These are phyloP conservation scores for Myripristis murdjan DNA, from an alignment of 2,797 vertebrate species.

Conservation along the genomic window DNA sequence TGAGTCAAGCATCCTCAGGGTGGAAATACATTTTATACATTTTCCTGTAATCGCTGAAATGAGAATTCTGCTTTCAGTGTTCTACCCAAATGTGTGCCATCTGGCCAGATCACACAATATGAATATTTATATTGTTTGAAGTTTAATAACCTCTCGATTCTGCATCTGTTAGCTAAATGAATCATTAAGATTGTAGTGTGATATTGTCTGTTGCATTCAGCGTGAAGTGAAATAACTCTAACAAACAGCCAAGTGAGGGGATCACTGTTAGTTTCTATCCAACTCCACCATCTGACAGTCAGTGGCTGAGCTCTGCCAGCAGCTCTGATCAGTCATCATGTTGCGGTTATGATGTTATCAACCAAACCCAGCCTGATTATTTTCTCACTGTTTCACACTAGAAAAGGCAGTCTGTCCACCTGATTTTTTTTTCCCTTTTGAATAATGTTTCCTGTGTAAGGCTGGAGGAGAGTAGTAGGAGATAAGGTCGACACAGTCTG, in stretches of 20 bases:
- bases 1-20: neutral
- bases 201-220: neutral
- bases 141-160: neutral
- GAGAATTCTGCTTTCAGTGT: neutral
- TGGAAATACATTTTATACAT: neutral
- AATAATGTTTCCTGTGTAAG: neutral
- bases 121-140: neutral
- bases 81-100: neutral
- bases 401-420: neutral
- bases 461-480: neutral
- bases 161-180: neutral
- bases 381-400: constrained; percentile 16
- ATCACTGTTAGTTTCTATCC: constrained; percentile 7
- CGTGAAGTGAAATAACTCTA: constrained; percentile 1
- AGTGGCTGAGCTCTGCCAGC: constrained; percentile 7
- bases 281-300: constrained; percentile 37
- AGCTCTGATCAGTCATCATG: constrained; percentile 44
- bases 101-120: constrained; percentile 1
- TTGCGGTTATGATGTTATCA: constrained; percentile 46
- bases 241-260: constrained; percentile 1
- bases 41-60: constrained; percentile 4
- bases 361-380: neutral
- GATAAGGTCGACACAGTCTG: neutral
- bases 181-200: too few species aligned
- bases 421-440: neutral